Percentiles rank a stretch among this genome's conserved stretches.
Evolutionary conservation across 2,113 vertebrate species (phyloP).

Genomic region (Otocyon megalotis): DNA sequence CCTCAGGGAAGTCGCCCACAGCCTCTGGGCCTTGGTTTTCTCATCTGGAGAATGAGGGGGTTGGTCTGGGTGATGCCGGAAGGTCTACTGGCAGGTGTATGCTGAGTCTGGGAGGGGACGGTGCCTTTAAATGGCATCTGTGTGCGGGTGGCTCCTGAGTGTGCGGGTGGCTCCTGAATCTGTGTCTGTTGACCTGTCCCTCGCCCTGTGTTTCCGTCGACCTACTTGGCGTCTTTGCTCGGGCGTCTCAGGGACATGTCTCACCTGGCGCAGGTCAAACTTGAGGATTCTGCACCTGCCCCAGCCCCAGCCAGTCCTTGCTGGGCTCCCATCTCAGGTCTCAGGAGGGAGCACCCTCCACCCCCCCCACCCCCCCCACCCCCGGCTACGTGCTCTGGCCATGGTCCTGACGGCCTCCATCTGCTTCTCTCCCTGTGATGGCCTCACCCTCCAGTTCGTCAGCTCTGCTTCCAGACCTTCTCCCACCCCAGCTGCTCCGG

Average conservation of each 20-base stretch:
- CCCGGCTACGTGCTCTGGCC: not conserved
- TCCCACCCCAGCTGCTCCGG: fast-evolving
- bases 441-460: fast-evolving
- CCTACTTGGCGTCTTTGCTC: not conserved
- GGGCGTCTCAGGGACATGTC: not conserved
- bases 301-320: not conserved
- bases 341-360: too few species aligned
- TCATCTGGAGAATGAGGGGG: not conserved
- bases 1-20: not conserved
- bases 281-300: not conserved
- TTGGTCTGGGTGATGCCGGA: not conserved
- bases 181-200: too few species aligned
- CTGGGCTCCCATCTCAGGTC: not conserved
- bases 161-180: not conserved
- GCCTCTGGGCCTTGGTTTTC: not conserved
- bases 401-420: fast-evolving
- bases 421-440: not conserved
- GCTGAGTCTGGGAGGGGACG: not conserved
- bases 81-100: not conserved
- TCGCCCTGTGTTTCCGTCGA: fast-evolving
- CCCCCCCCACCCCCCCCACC: too few species aligned
- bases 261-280: not conserved
- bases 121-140: not conserved
- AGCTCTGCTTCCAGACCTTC: not conserved
- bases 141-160: not conserved